Evolutionary conservation across 2,797 vertebrate genomes (phyloP).

Genomic region (Hipposideros larvatus): DNA sequence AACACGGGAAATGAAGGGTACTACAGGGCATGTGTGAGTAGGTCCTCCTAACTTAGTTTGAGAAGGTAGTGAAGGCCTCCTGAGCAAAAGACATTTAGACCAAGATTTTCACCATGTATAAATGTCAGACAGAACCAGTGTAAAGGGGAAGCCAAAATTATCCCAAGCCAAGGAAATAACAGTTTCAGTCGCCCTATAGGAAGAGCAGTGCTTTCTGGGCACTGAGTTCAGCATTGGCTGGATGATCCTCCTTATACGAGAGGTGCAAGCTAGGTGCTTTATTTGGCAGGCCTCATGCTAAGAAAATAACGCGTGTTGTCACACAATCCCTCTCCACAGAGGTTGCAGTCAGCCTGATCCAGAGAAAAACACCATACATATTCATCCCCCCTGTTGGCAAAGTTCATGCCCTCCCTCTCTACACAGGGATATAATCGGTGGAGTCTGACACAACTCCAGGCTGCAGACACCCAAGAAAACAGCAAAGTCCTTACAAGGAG

Average conservation of each 20-base stretch:
- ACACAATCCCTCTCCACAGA: constrained; percentile 69
- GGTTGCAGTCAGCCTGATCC: constrained; percentile 76
- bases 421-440: constrained; percentile 50
- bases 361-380: constrained; percentile 81
- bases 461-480: constrained; percentile 74
- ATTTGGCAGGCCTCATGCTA: constrained; percentile 60
- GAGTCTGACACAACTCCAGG: constrained; percentile 81
- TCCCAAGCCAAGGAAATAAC: background rate
- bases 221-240: background rate
- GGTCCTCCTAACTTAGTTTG: background rate
- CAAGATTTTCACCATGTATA: background rate
- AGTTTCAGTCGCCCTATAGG: background rate
- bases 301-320: constrained; percentile 69
- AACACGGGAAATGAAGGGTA: background rate
- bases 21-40: background rate
- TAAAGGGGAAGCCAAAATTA: background rate
- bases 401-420: constrained; percentile 73
- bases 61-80: background rate
- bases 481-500: constrained; percentile 74
- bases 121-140: background rate
- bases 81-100: background rate
- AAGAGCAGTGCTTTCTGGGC: background rate
- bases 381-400: constrained; percentile 80
- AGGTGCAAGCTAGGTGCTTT: constrained; percentile 51
- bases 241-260: background rate